Base-by-base conservation (phyloP, 2,113 vertebrate species). In the Glaucomys volans region DNA sequence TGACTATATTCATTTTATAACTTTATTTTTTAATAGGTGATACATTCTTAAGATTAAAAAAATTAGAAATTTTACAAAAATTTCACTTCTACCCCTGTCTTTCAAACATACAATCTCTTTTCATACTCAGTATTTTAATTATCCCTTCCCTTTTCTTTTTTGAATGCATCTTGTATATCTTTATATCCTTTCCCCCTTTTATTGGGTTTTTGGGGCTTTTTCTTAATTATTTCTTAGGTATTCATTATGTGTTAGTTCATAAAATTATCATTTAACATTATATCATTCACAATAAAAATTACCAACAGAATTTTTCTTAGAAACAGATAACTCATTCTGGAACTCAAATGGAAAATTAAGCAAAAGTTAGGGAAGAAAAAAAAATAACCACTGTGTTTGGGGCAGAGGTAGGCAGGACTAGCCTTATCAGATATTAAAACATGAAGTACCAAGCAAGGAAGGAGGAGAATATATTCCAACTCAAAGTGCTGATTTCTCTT, bases 271-370 rank as follows among this genome's bases (percentile, higher is more conserved):
- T 16, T 76, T 54, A 84, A 28, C 52, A 44, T 87, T 76, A 62
- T 37, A 44, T 87, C 37, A 77, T 90, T 94, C 91, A 81, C 22
- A 96, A 59, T 86, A 59, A 71, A 92, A 90, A 77, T 88, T 75
- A 77, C 44, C 91, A 75, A 66, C 1, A 54, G 62, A 95, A 52
- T 12, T 96, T 88, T 90, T 82, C 26, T 91, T 95, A 77, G 44
- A 92, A 94, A 71, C 67, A 83, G 4, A 71, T 71, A 89, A 10
- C 30, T 67, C 66, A 42, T 92, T 80, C 11, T 86, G 83, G 94
- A 96, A 90, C 81, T 89, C 6, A 64, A 83, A 79, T 87, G 35
- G 28, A 74, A 89, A 91, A 66, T 74, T 16, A 64, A 92, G 40
- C 8, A 40, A 85, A 90, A 86, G 66, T 16, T 66, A 54, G 14